Percentiles rank a stretch among this genome's conserved stretches.
Evolutionary conservation across 2,797 vertebrate genomes (phyloP).

Genomic region (Ctenochaetus hawaiiensis): DNA sequence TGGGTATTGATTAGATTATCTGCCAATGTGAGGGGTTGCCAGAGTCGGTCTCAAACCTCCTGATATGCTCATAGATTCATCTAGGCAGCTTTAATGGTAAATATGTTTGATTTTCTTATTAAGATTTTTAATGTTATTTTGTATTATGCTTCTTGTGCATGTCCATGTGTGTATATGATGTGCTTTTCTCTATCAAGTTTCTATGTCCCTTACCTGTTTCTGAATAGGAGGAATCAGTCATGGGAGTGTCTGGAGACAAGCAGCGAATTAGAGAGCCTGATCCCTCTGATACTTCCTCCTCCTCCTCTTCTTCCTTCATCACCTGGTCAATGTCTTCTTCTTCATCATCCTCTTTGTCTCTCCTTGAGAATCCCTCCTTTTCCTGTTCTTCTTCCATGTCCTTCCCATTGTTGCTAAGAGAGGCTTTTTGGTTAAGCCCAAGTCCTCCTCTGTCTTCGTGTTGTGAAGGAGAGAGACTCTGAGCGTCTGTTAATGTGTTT

Average conservation of each 20-base stretch:
- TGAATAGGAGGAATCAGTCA: slow-evolving; percentile 82
- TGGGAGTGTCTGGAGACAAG: slow-evolving; percentile 77
- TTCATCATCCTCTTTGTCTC: slow-evolving; percentile 52
- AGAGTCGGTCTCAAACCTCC: too few relatives aligned
- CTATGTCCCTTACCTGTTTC: slow-evolving; percentile 72
- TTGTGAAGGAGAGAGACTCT: slow-evolving; percentile 44
- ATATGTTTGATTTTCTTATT: too few relatives aligned
- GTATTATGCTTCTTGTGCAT: not conserved
- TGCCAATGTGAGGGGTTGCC: too few relatives aligned
- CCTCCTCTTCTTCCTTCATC: slow-evolving; percentile 75
- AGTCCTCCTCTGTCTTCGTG: slow-evolving; percentile 37
- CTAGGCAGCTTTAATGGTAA: too few relatives aligned
- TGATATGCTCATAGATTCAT: too few relatives aligned
- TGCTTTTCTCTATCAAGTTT: not conserved
- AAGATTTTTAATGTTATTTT: too few relatives aligned
- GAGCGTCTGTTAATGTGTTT: slow-evolving; percentile 25
- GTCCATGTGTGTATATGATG: not conserved
- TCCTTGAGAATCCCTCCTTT: slow-evolving; percentile 26
- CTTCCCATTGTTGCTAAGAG: slow-evolving; percentile 56
- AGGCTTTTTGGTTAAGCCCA: slow-evolving; percentile 19
- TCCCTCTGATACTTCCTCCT: slow-evolving; percentile 72
- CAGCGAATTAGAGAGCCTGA: slow-evolving; percentile 69
- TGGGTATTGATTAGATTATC: too few relatives aligned
- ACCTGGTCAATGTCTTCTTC: slow-evolving; percentile 75
- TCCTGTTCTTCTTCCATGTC: slow-evolving; percentile 30